Percentiles rank a stretch among this genome's conserved stretches.
phyloP scores from a whole-genome alignment of 2,888 invertebrate genomes.

The Dusona sp. region DNA sequence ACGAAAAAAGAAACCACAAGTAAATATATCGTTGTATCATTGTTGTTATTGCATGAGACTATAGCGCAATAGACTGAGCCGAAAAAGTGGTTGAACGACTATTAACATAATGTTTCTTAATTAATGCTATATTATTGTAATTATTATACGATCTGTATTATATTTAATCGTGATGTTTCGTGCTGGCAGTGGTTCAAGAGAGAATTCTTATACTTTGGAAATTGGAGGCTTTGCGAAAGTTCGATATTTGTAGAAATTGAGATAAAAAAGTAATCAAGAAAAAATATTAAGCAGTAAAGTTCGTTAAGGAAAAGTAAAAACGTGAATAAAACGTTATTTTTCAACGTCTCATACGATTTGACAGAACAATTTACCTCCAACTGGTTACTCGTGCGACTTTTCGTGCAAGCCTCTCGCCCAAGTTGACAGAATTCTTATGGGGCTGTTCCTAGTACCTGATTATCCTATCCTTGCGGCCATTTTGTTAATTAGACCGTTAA shows the following conservation, averaged over 20 bases:
- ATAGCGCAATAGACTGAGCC: conserved; percentile 83
- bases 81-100: conserved; percentile 80
- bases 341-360: background rate
- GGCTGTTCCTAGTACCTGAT: conserved; percentile 81
- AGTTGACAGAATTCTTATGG: conserved; percentile 77
- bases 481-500: conserved; percentile 24
- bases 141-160: conserved; percentile 81
- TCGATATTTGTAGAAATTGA: background rate
- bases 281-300: background rate
- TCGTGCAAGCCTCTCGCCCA: conserved; percentile 60
- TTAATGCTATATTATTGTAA: conserved; percentile 81
- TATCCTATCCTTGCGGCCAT: conserved; percentile 69
- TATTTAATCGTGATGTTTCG: conserved; percentile 81
- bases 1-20: conserved; percentile 74
- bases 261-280: background rate
- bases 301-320: no score
- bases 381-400: background rate
- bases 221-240: background rate
- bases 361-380: background rate
- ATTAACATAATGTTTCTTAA: conserved; percentile 82
- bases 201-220: conserved; percentile 77
- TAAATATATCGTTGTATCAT: conserved; percentile 83
- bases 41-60: conserved; percentile 83
- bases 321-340: background rate
- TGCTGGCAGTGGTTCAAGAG: conserved; percentile 79